These are phyloP conservation scores for Pungitius pungitius DNA, from an alignment of 2,113 vertebrate species.

Conservation along the genomic window DNA sequence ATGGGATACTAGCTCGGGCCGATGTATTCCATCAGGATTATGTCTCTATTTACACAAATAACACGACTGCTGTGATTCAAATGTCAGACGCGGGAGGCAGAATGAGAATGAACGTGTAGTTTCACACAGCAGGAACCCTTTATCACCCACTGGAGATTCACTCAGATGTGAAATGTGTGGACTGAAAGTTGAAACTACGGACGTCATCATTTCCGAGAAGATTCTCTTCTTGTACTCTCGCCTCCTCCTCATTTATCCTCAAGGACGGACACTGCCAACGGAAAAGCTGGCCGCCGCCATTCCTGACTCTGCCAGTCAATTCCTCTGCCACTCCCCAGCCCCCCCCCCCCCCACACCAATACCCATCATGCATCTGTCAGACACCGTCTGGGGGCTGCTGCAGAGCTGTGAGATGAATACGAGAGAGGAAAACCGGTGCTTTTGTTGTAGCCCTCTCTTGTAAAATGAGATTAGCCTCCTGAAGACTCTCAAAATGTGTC, in stretches of 20 bases:
- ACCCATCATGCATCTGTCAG: slow-evolving; percentile 69
- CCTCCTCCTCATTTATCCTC: slow-evolving; percentile 48
- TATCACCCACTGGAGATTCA: too few relatives aligned
- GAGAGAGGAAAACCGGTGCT: slow-evolving; percentile 15
- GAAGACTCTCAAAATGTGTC: background rate
- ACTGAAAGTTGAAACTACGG: too few relatives aligned
- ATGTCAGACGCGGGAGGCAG: too few relatives aligned
- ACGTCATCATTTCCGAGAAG: too few relatives aligned
- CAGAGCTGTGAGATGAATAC: slow-evolving; percentile 45
- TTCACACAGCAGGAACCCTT: too few relatives aligned
- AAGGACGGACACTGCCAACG: slow-evolving; percentile 60
- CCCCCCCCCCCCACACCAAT: slow-evolving; percentile 25
- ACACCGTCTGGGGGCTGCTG: slow-evolving; percentile 38
- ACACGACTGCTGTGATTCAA: too few relatives aligned
- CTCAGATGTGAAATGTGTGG: too few relatives aligned
- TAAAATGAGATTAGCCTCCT: background rate
- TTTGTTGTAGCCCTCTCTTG: slow-evolving; percentile 15
- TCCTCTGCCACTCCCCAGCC: slow-evolving; percentile 17
- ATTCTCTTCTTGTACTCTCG: background rate
- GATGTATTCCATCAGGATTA: background rate
- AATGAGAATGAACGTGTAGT: too few relatives aligned
- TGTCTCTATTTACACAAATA: background rate
- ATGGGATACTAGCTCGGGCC: too few relatives aligned
- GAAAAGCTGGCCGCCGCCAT: slow-evolving; percentile 67
- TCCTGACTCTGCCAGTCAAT: slow-evolving; percentile 64